These are phyloP conservation scores for Machaerirhynchus nigripectus DNA, from an alignment of 2,113 vertebrate genomes.

Conservation along the genomic window DNA sequence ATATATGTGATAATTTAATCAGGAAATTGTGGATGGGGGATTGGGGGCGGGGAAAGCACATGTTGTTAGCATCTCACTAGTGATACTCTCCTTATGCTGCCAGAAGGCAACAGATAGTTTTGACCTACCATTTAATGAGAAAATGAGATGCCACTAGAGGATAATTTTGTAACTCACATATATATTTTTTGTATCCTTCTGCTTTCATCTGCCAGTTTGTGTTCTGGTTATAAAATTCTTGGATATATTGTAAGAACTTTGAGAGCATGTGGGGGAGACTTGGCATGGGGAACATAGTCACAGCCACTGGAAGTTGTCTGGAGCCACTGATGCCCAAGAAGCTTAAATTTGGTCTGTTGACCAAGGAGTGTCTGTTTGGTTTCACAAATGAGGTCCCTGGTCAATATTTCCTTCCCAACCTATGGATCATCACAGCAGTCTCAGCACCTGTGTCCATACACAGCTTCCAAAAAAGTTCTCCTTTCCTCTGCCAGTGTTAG, in stretches of 20 bases:
- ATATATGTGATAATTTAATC: not conserved
- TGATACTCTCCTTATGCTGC: not conserved
- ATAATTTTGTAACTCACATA: not conserved
- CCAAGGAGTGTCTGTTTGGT: not conserved
- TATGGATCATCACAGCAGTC: not conserved
- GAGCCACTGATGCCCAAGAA: not conserved
- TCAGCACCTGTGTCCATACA: not conserved
- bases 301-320: not conserved
- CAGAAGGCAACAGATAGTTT: not conserved
- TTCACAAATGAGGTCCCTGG: not conserved
- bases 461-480: not conserved
- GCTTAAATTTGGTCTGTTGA: not conserved
- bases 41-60: not conserved
- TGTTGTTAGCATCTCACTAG: not conserved
- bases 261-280: not conserved
- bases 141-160: not conserved
- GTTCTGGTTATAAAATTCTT: not conserved
- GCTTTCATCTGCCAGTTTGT: not conserved
- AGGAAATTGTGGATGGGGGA: not conserved
- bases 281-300: not conserved
- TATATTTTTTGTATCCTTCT: not conserved
- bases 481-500: not conserved
- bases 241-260: not conserved
- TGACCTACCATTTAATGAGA: not conserved
- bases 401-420: not conserved